Percentiles rank a stretch among this genome's conserved stretches.
Evolutionary conservation across 2,113 vertebrate species (phyloP).

Genomic region (Hemicordylus capensis): DNA sequence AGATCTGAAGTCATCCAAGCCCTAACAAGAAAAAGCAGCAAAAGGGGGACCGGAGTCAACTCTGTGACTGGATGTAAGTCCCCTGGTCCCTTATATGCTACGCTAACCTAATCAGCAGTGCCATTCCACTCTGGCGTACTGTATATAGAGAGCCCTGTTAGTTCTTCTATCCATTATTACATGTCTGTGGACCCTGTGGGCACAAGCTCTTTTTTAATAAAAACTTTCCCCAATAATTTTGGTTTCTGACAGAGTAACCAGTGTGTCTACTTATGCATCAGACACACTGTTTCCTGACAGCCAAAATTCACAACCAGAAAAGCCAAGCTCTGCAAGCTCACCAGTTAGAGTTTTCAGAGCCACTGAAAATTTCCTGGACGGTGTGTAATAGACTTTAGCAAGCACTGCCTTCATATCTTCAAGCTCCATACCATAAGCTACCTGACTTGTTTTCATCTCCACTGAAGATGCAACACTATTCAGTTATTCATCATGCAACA

Average conservation of each 20-base stretch:
- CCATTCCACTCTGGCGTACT: background rate
- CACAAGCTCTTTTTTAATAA: background rate
- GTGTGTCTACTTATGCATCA: background rate
- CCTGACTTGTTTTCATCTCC: background rate
- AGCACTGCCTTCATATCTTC: background rate
- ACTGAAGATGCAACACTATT: background rate
- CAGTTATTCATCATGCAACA: background rate
- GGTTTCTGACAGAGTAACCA: background rate
- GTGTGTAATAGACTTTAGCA: too few relatives aligned
- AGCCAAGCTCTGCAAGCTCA: background rate
- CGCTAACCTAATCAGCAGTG: background rate
- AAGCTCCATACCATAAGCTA: background rate
- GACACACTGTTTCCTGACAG: background rate
- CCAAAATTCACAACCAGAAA: background rate
- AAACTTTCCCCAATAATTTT: background rate
- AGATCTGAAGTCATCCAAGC: background rate
- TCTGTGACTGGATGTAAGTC: background rate
- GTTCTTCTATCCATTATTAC: slow-evolving; percentile 29
- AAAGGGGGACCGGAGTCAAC: background rate
- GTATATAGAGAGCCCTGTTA: background rate
- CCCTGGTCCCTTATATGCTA: background rate
- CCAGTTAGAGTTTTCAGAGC: too few relatives aligned
- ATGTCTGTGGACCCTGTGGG: background rate
- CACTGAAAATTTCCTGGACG: too few relatives aligned
- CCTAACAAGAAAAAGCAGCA: background rate